Conservation (phyloP, 2,888 invertebrate genomes). For the Steinernema scapterisci region DNA sequence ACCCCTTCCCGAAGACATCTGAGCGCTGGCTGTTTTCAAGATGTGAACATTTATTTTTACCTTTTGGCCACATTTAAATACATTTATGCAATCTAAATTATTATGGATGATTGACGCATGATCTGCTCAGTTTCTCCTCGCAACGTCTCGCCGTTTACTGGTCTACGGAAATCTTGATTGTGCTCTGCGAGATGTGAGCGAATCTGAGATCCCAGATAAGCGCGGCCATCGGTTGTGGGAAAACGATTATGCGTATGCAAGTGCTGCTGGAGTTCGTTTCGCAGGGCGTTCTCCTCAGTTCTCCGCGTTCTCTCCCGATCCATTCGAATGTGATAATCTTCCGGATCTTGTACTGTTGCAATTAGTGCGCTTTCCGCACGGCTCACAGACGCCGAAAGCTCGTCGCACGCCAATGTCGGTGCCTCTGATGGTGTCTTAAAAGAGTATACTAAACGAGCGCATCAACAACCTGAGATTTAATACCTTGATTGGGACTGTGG, state of each 20-base stretch:
- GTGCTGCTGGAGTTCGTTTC: not conserved
- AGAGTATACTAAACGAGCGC: not conserved
- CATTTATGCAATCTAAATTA: conserved; percentile 39
- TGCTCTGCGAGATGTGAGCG: not conserved
- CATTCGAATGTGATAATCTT: not conserved
- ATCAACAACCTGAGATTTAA: not conserved
- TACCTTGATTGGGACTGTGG: conserved; percentile 24
- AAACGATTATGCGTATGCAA: conserved; percentile 30
- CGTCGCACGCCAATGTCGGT: conserved; percentile 19
- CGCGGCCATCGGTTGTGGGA: not conserved
- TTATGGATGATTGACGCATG: conserved; percentile 45
- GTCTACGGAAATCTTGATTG: not conserved
- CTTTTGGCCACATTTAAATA: not conserved
- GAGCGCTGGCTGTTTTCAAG: not conserved
- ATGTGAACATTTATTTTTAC: not conserved
- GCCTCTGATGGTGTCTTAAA: conserved; percentile 25
- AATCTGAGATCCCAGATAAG: conserved; percentile 9
- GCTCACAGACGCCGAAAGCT: conserved; percentile 24
- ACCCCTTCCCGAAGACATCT: conserved; percentile 41
- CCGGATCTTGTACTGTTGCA: conserved; percentile 24
- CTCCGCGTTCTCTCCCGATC: not conserved
- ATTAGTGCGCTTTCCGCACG: conserved; percentile 29
- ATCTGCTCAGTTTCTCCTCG: conserved; percentile 46
- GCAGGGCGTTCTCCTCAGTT: not conserved
- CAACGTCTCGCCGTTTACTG: conserved; percentile 34